A percentile compares a stretch with the other conserved stretches of the same genome.
phyloP scores from a whole-genome alignment of 2,113 vertebrate genomes.

The Siniperca chuatsi region DNA sequence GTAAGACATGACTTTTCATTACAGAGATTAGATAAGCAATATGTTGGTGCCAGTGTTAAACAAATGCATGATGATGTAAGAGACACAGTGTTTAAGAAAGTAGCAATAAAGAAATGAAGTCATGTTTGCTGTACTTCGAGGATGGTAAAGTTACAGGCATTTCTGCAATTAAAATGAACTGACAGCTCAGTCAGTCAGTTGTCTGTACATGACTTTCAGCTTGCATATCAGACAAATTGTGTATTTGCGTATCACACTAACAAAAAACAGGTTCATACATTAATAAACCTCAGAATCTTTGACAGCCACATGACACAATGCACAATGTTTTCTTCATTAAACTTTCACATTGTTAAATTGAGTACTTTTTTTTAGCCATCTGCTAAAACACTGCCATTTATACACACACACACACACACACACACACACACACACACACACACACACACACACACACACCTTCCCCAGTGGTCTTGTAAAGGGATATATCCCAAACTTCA shows the following conservation, averaged over 20 bases:
- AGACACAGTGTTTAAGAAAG: slow-evolving; percentile 14
- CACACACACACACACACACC: slow-evolving; percentile 1
- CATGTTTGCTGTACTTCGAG: slow-evolving; percentile 33
- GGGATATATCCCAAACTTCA: slow-evolving; percentile 19
- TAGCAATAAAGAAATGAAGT: slow-evolving; percentile 55
- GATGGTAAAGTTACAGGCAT: background rate
- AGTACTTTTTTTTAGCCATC: slow-evolving; percentile 57
- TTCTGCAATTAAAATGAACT: slow-evolving; percentile 25
- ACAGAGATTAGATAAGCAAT: slow-evolving; percentile 27
- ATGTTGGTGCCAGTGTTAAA: slow-evolving; percentile 30
- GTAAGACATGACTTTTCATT: slow-evolving; percentile 28
- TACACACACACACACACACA: slow-evolving; percentile 5
- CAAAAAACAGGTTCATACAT: slow-evolving; percentile 24
- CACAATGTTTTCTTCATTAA: slow-evolving; percentile 34
- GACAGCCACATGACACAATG: slow-evolving; percentile 17
- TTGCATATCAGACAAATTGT: slow-evolving; percentile 11
- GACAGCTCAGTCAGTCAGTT: background rate
- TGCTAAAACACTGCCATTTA: slow-evolving; percentile 41
- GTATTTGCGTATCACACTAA: background rate
- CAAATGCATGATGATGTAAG: slow-evolving; percentile 21
- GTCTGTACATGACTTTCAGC: slow-evolving; percentile 2
- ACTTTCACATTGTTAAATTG: slow-evolving; percentile 33
- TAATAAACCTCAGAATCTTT: slow-evolving; percentile 19
- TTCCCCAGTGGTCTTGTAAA: slow-evolving; percentile 17
- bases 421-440: background rate